phyloP scores from a whole-genome alignment of 1,140 invertebrate species.

The Ceratina japonica region DNA sequence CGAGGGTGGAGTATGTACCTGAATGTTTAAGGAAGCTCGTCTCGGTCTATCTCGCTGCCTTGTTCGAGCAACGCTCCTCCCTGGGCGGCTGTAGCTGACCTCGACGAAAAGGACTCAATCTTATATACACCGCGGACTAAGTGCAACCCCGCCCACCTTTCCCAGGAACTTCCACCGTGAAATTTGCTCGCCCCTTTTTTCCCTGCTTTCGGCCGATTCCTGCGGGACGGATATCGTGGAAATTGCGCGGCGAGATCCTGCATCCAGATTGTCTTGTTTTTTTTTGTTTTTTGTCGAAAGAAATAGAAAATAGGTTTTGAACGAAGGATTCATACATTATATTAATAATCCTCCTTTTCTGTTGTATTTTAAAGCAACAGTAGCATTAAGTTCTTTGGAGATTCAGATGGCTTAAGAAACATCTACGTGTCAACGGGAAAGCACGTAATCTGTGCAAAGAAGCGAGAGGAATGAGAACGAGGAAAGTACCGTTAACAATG shows the following conservation, averaged over 20 bases:
- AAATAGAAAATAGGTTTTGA: neutral
- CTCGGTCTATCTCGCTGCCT: conserved; percentile 34
- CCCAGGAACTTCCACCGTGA: neutral
- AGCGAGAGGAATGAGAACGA: neutral
- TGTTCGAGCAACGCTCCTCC: conserved; percentile 30
- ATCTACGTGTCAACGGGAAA: neutral
- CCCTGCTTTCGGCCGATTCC: neutral
- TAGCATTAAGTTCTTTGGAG: too few relatives aligned
- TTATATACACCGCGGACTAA: conserved; percentile 6
- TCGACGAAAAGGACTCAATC: conserved; percentile 43
- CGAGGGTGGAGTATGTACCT: conserved; percentile 35
- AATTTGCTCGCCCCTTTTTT: neutral
- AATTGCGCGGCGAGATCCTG: neutral
- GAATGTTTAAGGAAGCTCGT: conserved; percentile 56
- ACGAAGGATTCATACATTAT: neutral
- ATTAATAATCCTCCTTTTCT: too few relatives aligned
- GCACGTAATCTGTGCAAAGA: conserved; percentile 4
- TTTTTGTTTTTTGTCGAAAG: neutral
- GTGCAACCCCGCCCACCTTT: conserved; percentile 6
- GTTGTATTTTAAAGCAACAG: neutral
- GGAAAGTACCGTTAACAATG: neutral
- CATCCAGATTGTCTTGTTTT: neutral
- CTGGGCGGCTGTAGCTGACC: conserved; percentile 42
- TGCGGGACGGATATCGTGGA: neutral
- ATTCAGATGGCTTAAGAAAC: conserved; percentile 3